phyloP scores from a whole-genome alignment of 1,140 invertebrate genomes.

The Semibalanus balanoides region DNA sequence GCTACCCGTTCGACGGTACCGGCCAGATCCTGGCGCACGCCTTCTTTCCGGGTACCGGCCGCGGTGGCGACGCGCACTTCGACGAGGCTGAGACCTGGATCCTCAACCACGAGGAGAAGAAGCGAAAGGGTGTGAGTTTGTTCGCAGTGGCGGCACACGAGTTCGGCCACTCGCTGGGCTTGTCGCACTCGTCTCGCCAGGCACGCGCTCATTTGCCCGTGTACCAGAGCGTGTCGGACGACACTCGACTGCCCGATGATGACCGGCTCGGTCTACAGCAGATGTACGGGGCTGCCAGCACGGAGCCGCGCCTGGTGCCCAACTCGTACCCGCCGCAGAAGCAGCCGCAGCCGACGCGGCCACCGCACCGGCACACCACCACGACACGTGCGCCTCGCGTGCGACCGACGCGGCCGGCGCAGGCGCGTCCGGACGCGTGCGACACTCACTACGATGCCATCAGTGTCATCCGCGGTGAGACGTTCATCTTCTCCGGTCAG shows the following conservation, averaged over 20 bases:
- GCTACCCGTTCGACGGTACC: slow-evolving; percentile 31
- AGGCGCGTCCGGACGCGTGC: slow-evolving; percentile 24
- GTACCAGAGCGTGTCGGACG: slow-evolving; percentile 30
- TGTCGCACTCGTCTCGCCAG: slow-evolving; percentile 30
- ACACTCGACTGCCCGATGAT: slow-evolving; percentile 33
- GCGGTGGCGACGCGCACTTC: slow-evolving; percentile 39
- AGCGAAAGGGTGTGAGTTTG: slow-evolving; percentile 32
- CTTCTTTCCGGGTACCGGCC: slow-evolving; percentile 32
- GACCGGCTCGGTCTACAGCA: slow-evolving; percentile 35
- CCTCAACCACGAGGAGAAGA: slow-evolving; percentile 19
- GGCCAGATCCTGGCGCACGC: slow-evolving; percentile 32
- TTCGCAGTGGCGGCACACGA: slow-evolving; percentile 36
- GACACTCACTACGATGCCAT: slow-evolving; percentile 33
- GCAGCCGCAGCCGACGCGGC: slow-evolving; percentile 30
- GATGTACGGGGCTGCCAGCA: slow-evolving; percentile 30
- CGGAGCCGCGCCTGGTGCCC: slow-evolving; percentile 27
- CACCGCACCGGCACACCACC: slow-evolving; percentile 9
- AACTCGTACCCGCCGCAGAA: slow-evolving; percentile 29
- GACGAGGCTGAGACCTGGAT: slow-evolving; percentile 39
- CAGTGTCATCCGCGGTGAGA: slow-evolving; percentile 34
- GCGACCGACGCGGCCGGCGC: neutral
- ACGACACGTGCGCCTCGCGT: slow-evolving; percentile 8
- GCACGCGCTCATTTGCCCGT: slow-evolving; percentile 34
- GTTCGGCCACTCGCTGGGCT: slow-evolving; percentile 34
- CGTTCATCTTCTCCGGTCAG: slow-evolving; percentile 38